Evolutionary conservation across 2,797 vertebrate genomes (phyloP), one percentile per base, ranked within the genome.

Genomic region (Falco peregrinus): DNA sequence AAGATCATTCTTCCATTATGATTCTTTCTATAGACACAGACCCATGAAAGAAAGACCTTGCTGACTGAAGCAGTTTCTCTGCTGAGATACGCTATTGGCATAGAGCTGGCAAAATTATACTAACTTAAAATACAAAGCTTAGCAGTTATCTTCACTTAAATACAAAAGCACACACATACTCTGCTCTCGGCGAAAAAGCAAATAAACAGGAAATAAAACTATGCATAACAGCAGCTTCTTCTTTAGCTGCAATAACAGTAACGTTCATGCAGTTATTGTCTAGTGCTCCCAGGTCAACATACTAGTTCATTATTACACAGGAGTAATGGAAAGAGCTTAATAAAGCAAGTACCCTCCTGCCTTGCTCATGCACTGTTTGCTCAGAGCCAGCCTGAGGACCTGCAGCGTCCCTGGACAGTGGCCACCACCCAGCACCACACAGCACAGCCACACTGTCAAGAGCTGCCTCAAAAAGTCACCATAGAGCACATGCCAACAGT

Each of bases 11-110:
- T 76, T 84, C 79, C 28, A 3, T 87, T 73, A 37, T 16, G 4
- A 71, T 93, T 83, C 48, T 82, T 93, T 71, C 71, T 61, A 84
- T n/a, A 83, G 64, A 61, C 50, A 33, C 17, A 68, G 24, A 61
- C 4, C 16, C 31, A 28, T 3, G 70, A 93, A 90, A 78, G 21
- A 92, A 90, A 87, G 88, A 60, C 60, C 75, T 92, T 64, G 60
- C 85, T 75, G 88, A 96, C n/a, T 54, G 80, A 78, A 89, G 56
- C 68, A 84, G 60, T 80, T 95, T 86, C 88, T 95, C 74, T 87
- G 18, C 56, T 74, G 47, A 82, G 54, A 74, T 61, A 24, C 17
- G 54, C 31, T 93, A 22, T 10, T 85, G 56, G 63, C 50, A 80
- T 2, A 87, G 29, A 89, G 17, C 26, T 95, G 70, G 53, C 25